phyloP scores from a whole-genome alignment of 1,140 invertebrate species.

The Drosophila ananassae region DNA sequence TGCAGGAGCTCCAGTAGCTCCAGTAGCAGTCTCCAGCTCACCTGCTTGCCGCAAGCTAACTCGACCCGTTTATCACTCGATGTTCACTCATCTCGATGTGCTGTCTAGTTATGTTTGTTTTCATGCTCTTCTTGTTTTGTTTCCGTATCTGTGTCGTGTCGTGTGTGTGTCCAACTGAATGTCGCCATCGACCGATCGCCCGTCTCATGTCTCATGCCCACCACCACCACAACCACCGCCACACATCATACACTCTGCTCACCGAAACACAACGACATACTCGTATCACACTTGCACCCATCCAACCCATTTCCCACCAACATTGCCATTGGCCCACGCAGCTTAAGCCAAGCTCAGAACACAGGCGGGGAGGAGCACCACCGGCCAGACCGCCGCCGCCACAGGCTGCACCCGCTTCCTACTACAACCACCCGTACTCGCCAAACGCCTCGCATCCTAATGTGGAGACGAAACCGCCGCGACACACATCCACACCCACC shows the following conservation, averaged over 20 bases:
- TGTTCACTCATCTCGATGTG: conserved; percentile 48
- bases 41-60: conserved; percentile 48
- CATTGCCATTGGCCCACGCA: conserved; percentile 43
- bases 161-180: conserved; percentile 49
- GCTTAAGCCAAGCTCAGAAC: conserved; percentile 77
- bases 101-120: conserved; percentile 70
- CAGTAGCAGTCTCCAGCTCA: conserved; percentile 20
- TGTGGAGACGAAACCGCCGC: conserved; percentile 58
- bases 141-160: conserved; percentile 56
- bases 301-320: conserved; percentile 12
- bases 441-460: conserved; percentile 26
- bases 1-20: conserved; percentile 37
- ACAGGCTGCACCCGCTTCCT: conserved; percentile 49
- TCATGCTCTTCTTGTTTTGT: conserved; percentile 71
- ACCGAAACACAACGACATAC: conserved; percentile 11
- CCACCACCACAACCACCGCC: conserved; percentile 19
- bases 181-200: conserved; percentile 49
- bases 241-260: conserved; percentile 24
- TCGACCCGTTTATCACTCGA: conserved; percentile 31
- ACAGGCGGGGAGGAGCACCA: conserved; percentile 50
- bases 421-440: conserved; percentile 79
- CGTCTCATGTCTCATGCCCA: conserved; percentile 49
- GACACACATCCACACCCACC: conserved; percentile 59
- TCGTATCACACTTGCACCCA: conserved; percentile 27
- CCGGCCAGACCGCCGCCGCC: conserved; percentile 75